Evolutionary conservation across 2,113 vertebrate genomes (phyloP).

Genomic region (Accipiter cooperii): DNA sequence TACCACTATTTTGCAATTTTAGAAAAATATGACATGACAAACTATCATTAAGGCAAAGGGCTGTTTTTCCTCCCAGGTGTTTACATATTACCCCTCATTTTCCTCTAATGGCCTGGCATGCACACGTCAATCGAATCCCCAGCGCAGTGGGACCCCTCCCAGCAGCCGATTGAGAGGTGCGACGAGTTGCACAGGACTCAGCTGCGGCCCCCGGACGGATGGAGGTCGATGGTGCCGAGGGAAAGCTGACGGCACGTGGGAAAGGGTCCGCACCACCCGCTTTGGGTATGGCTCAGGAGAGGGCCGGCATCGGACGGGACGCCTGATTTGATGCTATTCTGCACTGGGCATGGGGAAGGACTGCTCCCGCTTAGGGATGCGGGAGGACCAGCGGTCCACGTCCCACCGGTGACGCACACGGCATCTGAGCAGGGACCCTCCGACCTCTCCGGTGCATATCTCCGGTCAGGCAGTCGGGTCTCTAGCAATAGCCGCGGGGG

Average conservation of each 20-base stretch:
- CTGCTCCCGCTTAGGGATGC: neutral
- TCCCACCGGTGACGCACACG: rapidly evolving
- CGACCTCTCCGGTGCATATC: rapidly evolving
- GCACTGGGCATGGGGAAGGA: rapidly evolving
- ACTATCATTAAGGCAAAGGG: slow-evolving; percentile 43
- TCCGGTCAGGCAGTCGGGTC: rapidly evolving
- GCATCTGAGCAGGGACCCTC: neutral
- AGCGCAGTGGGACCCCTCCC: rapidly evolving
- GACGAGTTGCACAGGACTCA: neutral
- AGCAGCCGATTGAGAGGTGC: rapidly evolving
- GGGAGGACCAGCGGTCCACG: neutral
- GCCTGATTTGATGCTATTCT: neutral
- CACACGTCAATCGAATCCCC: neutral
- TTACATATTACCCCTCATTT: neutral
- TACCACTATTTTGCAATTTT: neutral
- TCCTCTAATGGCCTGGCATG: neutral
- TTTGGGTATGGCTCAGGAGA: neutral
- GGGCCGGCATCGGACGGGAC: neutral
- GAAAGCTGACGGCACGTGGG: rapidly evolving
- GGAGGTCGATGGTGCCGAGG: rapidly evolving
- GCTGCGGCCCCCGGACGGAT: neutral
- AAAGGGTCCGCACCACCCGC: rapidly evolving
- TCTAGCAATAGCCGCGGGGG: neutral
- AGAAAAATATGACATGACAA: neutral
- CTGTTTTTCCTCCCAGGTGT: slow-evolving; percentile 31